Evolutionary conservation across 2,113 vertebrate genomes (phyloP), one percentile per base, ranked within the genome.

Genomic region (Oreocharis arfaki): DNA sequence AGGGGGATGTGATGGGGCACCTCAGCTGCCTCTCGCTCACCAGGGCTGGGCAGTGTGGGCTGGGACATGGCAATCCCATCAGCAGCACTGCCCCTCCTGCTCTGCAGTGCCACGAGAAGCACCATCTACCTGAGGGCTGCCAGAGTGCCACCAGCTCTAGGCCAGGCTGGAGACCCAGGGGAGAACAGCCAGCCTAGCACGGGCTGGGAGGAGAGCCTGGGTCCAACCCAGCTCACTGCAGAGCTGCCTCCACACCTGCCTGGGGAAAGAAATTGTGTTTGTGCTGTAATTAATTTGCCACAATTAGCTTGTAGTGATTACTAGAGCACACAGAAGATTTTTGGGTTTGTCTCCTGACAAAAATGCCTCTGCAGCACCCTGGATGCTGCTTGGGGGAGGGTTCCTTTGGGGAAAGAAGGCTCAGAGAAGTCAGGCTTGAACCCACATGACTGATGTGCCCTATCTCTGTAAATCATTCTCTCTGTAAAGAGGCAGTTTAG

Each of bases 241-340:
- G 68, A 77, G 59, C 90, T 33, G 4, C 10, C 11, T 44, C 24
- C 64, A 39, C 64, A 59, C 70, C 82, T 79, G 74, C 81, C 88
- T 9, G 22, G 63, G 81, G 52, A 78, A 63, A 71, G 41, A 23
- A 87, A 89, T 15, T 10, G 42, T 80, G 79, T 70, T 87, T 81
- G 77, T 57, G 91, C 65, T 76, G 84, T 64, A 78, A 97, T 93
- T 94, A 89, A 93, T 96, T 93, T 69, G 70, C 84, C 57, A 91
- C 84, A 76, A 94, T 95, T 96, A 96, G 74, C 65, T 85, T 19
- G 23, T 17, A 64, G 93, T 35, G 89, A 85, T 95, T 71, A 42
- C 65, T 24, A 53, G 49, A 92, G 87, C 84, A 65, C 89, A 78
- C 23, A 49, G 49, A 52, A 42, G 75, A 7, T 13, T 52, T 44